These are phyloP conservation scores for Calyptomena viridis DNA, from an alignment of 2,113 vertebrate species.

Conservation along the genomic window DNA sequence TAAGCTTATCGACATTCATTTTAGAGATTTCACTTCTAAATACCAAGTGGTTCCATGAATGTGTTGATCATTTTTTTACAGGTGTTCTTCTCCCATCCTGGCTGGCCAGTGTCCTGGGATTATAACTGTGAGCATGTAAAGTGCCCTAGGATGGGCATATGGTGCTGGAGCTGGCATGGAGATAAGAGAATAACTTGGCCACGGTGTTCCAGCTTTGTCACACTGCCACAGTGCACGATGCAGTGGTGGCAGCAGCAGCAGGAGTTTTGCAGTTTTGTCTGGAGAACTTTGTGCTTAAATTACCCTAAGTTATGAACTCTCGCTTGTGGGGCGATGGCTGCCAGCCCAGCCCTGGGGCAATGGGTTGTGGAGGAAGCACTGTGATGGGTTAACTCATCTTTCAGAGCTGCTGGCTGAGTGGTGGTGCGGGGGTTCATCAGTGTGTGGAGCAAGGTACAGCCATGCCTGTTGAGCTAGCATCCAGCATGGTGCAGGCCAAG, in stretches of 20 bases:
- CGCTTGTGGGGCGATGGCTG: fast-evolving
- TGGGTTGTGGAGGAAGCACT: fast-evolving
- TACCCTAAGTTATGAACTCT: not conserved
- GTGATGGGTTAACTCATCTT: fast-evolving
- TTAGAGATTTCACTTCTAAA: not conserved
- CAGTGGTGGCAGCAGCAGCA: fast-evolving
- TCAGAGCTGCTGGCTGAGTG: fast-evolving
- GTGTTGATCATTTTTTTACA: not conserved
- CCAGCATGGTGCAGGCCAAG: not conserved
- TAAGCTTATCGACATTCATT: not conserved
- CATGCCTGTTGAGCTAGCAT: fast-evolving
- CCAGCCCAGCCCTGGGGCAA: not conserved
- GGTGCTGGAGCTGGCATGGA: fast-evolving
- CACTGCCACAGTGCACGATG: fast-evolving
- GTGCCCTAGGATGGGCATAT: not conserved
- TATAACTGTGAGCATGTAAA: not conserved
- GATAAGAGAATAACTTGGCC: not conserved
- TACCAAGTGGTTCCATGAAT: not conserved
- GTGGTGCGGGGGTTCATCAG: fast-evolving
- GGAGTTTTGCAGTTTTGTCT: not conserved
- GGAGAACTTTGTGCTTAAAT: not conserved
- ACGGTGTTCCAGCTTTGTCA: fast-evolving
- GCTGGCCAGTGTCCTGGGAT: not conserved
- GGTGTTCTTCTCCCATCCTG: not conserved
- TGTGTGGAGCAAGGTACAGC: not conserved